Evolutionary conservation across 2,113 vertebrate species (phyloP).

Genomic region (Ibidorhyncha struthersii): DNA sequence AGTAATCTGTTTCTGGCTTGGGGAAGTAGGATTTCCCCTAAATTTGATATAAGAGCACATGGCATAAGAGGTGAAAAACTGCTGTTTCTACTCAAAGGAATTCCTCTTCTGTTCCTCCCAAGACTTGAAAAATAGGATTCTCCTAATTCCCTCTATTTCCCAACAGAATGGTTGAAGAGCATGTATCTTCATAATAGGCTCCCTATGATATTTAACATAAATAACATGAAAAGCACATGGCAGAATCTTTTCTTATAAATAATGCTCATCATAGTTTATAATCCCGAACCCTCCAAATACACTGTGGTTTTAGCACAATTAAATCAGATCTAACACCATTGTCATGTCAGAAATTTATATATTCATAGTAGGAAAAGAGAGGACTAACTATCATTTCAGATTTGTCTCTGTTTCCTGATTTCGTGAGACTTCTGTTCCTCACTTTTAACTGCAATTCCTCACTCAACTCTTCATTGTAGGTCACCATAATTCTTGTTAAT

Average conservation of each 20-base stretch:
- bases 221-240: not conserved
- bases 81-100: constrained; percentile 9
- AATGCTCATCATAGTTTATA: not conserved
- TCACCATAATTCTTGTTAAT: not conserved
- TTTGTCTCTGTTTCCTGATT: not conserved
- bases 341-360: not conserved
- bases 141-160: not conserved
- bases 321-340: not conserved
- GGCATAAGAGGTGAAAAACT: constrained; percentile 38
- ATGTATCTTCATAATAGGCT: not conserved
- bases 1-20: not conserved
- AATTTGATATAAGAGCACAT: not conserved
- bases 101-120: not conserved
- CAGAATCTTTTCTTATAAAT: not conserved
- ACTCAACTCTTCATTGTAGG: not conserved
- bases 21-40: not conserved
- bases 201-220: not conserved
- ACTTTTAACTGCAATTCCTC: not conserved
- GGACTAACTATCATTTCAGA: not conserved
- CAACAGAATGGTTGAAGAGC: not conserved
- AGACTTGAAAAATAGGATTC: constrained; percentile 17
- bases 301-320: not conserved
- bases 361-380: not conserved
- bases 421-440: not conserved
- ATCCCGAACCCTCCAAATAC: not conserved